A percentile compares a stretch with the other conserved stretches of the same genome.
These are phyloP conservation scores for Acanthosepion pharaonis DNA, from an alignment of 2,888 invertebrate species.

Conservation along the genomic window DNA sequence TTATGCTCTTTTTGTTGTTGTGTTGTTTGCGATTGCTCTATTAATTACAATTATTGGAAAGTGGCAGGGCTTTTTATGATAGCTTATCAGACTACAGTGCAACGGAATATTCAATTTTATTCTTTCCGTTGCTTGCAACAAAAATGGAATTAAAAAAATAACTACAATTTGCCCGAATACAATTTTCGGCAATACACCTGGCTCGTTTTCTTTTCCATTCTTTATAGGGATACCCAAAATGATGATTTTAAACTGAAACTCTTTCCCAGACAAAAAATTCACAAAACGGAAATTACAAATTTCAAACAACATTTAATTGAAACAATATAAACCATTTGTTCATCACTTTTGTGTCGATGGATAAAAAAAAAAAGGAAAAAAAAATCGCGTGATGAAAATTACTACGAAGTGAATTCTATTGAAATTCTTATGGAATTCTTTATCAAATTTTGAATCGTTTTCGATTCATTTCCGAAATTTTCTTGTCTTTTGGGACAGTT, in stretches of 20 bases:
- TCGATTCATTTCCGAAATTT: not conserved
- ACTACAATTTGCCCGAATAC: not conserved
- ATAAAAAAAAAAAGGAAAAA: not conserved
- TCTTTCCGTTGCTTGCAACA: not conserved
- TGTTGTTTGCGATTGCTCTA: not conserved
- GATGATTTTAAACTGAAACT: not conserved
- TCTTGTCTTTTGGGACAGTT: not conserved
- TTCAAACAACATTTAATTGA: not conserved
- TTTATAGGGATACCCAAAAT: not conserved
- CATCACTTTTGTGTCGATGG: not conserved
- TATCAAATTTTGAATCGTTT: not conserved
- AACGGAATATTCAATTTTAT: not conserved
- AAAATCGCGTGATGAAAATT: not conserved
- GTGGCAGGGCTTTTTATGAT: not conserved
- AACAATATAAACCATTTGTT: not conserved
- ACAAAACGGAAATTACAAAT: not conserved
- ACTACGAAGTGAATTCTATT: not conserved
- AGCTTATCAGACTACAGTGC: not conserved
- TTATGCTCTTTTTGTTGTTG: not conserved
- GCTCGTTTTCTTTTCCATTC: not conserved
- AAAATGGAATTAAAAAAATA: not conserved
- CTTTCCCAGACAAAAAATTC: not conserved
- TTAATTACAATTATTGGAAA: not conserved
- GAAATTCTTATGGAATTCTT: not conserved
- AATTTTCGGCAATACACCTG: not conserved